These are phyloP conservation scores for Fregetta grallaria DNA, from an alignment of 2,113 vertebrate genomes.

Conservation along the genomic window DNA sequence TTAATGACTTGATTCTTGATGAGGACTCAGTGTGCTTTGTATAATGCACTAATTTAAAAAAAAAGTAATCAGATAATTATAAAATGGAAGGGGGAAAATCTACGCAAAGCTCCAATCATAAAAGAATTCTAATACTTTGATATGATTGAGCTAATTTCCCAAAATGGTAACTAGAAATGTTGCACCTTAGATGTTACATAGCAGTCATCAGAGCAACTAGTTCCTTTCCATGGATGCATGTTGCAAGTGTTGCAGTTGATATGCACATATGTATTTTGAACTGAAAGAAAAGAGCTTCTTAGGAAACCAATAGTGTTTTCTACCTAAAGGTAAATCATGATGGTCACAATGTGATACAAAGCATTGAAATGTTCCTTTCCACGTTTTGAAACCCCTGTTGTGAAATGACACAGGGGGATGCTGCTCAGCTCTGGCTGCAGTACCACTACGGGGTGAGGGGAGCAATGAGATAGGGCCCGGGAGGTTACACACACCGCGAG, in stretches of 20 bases:
- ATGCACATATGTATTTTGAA: neutral
- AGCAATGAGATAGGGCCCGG: fast-evolving
- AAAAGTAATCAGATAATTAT: conserved; percentile 51
- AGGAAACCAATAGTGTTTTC: neutral
- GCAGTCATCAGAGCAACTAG: neutral
- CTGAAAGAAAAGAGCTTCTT: neutral
- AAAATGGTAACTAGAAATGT: neutral
- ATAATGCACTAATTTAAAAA: neutral
- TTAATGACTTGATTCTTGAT: conserved; percentile 55
- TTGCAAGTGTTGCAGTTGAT: neutral
- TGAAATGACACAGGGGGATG: neutral
- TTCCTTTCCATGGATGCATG: neutral
- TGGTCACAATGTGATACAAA: neutral
- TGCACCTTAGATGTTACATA: neutral
- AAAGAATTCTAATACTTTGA: neutral
- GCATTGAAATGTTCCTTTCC: neutral
- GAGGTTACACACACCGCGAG: fast-evolving
- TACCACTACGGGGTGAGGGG: fast-evolving
- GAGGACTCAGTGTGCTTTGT: conserved; percentile 2
- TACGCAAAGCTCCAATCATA: neutral
- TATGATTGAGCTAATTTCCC: conserved; percentile 16
- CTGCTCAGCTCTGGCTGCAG: neutral
- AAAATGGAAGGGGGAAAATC: conserved; percentile 1
- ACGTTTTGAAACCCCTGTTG: neutral
- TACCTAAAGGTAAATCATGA: neutral